Conservation (phyloP, 2,888 invertebrate genomes). For the Lordiphosa fenestrarum region DNA sequence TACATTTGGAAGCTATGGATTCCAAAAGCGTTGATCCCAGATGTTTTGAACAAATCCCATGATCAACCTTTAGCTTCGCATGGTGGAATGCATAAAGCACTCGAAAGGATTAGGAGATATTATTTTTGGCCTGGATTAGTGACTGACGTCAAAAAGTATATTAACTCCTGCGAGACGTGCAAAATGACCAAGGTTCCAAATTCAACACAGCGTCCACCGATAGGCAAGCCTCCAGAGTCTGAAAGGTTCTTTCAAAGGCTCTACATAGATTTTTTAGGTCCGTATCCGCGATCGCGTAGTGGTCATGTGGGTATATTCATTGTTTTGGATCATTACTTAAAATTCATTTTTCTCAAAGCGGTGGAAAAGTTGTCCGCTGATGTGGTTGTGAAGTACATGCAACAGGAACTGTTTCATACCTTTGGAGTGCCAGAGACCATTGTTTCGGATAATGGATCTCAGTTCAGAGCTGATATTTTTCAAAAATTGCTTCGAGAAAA, state of each 20-base stretch:
- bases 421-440: background rate
- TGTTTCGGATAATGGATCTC: conserved; percentile 3
- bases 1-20: conserved; percentile 41
- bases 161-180: background rate
- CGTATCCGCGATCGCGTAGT: background rate
- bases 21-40: background rate
- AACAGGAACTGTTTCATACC: conserved; percentile 17
- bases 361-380: conserved; percentile 17
- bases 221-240: background rate
- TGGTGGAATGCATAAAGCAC: conserved; percentile 9
- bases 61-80: conserved; percentile 3
- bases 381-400: conserved; percentile 14
- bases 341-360: conserved; percentile 21
- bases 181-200: background rate
- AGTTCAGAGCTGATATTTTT: conserved; percentile 1
- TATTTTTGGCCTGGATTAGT: background rate
- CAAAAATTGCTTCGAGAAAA: background rate
- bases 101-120: background rate
- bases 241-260: conserved; percentile 1
- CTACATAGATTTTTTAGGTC: conserved; percentile 2
- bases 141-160: background rate
- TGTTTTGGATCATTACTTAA: conserved; percentile 7
- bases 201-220: background rate
- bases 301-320: conserved; percentile 1
- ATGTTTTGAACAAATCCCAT: background rate